Conservation (phyloP, 2,113 vertebrate genomes). For the Seriola rivoliana region DNA sequence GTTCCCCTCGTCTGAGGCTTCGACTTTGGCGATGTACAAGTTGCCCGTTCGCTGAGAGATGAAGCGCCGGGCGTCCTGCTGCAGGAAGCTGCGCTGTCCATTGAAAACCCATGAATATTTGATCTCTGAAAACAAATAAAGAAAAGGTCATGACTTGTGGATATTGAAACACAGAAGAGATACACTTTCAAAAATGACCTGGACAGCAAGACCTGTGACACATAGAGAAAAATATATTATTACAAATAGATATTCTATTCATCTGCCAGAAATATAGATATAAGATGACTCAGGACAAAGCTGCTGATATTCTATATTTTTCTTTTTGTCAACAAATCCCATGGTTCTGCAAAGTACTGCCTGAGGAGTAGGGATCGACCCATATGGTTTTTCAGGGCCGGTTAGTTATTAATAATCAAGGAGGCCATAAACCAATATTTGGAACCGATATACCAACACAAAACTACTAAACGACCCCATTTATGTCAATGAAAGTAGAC, state of each 20-base stretch:
- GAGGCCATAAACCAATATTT: too few species aligned
- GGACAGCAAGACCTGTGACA: constrained; percentile 1
- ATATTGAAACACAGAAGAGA: constrained; percentile 12
- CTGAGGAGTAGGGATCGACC: too few species aligned
- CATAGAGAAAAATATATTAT: neutral
- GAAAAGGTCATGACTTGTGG: neutral
- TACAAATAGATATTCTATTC: constrained; percentile 15
- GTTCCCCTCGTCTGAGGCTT: constrained; percentile 88
- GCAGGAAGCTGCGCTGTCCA: constrained; percentile 78
- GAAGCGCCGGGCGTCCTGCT: constrained; percentile 85
- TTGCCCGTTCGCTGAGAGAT: constrained; percentile 90
- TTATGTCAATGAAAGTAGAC: too few species aligned
- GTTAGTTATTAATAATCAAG: too few species aligned
- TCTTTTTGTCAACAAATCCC: constrained; percentile 6
- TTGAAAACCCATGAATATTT: constrained; percentile 91
- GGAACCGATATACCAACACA: too few species aligned
- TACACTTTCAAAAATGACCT: constrained; percentile 9
- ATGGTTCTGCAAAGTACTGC: neutral
- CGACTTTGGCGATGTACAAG: constrained; percentile 91
- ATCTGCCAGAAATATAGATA: neutral
- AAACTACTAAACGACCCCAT: too few species aligned
- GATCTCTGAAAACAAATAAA: constrained; percentile 81
- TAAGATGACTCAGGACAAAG: neutral
- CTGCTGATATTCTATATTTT: constrained; percentile 7
- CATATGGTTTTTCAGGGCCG: too few species aligned